Conservation (phyloP, 2,113 vertebrate genomes). For the Tringa solitaria region DNA sequence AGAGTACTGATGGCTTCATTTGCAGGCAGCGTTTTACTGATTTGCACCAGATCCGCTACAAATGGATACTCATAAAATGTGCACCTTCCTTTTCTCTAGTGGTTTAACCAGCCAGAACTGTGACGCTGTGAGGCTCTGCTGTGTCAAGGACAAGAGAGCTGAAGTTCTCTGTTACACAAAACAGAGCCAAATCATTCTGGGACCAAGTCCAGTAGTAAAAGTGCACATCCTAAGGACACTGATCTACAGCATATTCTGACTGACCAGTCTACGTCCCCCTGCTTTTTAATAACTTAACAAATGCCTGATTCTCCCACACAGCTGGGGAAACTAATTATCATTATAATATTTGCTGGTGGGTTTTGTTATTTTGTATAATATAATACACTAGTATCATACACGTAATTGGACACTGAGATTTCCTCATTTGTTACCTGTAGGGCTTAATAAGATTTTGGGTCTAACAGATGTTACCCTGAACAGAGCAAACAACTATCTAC, state of each 20-base stretch:
- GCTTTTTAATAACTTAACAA: neutral
- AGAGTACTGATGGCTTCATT: neutral
- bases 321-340: neutral
- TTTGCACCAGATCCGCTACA: neutral
- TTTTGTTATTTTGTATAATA: neutral
- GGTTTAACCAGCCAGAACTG: neutral
- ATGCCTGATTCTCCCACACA: neutral
- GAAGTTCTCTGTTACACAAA: neutral
- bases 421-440: neutral
- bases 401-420: neutral
- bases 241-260: neutral
- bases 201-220: neutral
- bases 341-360: neutral
- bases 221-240: neutral
- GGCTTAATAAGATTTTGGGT: neutral
- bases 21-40: neutral
- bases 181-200: constrained; percentile 6
- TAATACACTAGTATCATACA: neutral
- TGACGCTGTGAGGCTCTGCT: neutral
- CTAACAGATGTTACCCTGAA: neutral
- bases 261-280: neutral
- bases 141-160: neutral
- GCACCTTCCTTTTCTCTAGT: neutral
- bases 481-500: neutral
- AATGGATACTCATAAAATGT: rapidly evolving